phyloP scores from a whole-genome alignment of 2,888 invertebrate genomes.

The Himalopsyche tibetana region DNA sequence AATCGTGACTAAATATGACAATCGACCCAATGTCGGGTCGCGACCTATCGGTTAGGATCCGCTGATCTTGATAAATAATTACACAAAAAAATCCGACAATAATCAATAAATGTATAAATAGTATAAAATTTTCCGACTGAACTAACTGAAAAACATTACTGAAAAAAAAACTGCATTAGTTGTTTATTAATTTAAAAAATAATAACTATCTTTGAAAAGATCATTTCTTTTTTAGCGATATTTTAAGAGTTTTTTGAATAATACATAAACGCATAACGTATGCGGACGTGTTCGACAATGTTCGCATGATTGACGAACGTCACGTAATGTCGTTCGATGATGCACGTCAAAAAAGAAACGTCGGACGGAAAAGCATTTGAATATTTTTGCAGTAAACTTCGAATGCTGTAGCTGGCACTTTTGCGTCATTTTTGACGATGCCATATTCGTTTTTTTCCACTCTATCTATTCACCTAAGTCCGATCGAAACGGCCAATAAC shows the following conservation, averaged over 20 bases:
- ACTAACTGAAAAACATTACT: too few relatives aligned
- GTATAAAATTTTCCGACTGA: too few relatives aligned
- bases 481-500: constrained; percentile 34
- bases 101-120: too few relatives aligned
- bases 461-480: constrained; percentile 16
- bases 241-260: not conserved
- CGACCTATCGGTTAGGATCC: too few relatives aligned
- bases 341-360: constrained; percentile 37
- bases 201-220: too few relatives aligned
- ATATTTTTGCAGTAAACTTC: constrained; percentile 44
- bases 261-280: not conserved
- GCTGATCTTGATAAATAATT: too few relatives aligned
- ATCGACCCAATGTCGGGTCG: too few relatives aligned
- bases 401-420: constrained; percentile 24
- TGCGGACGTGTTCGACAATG: constrained; percentile 1
- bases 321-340: constrained; percentile 22
- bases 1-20: too few relatives aligned
- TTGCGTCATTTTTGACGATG: constrained; percentile 36
- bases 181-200: too few relatives aligned
- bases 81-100: too few relatives aligned
- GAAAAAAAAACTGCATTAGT: too few relatives aligned
- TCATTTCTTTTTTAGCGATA: not conserved
- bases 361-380: constrained; percentile 36
- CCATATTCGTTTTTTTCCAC: constrained; percentile 8
- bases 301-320: constrained; percentile 29